Evolutionary conservation across 2,888 invertebrate genomes (phyloP).

Genomic region (Morpho achilles): DNA sequence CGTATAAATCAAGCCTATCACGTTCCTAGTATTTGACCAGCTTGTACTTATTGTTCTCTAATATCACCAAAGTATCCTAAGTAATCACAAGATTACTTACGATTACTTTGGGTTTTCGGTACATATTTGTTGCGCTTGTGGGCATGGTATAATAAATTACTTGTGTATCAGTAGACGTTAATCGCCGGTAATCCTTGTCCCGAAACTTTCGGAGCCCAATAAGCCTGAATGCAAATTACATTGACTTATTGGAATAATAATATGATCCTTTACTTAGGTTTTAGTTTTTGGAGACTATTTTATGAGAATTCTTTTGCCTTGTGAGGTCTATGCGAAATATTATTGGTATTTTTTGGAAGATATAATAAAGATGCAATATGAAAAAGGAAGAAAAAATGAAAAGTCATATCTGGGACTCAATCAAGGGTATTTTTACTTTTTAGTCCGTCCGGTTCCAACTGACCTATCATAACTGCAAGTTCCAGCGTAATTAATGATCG

Average conservation of each 20-base stretch:
- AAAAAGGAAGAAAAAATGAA: too few species aligned
- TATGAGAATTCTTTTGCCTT: too few species aligned
- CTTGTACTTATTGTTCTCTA: not conserved
- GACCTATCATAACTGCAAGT: too few species aligned
- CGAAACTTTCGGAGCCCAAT: constrained; percentile 9
- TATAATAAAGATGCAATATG: too few species aligned
- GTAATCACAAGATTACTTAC: constrained; percentile 6
- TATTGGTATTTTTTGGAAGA: too few species aligned
- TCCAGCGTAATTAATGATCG: too few species aligned
- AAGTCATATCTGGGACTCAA: too few species aligned
- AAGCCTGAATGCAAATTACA: constrained; percentile 27
- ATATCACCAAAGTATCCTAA: constrained; percentile 1
- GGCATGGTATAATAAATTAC: not conserved
- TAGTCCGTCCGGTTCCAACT: too few species aligned
- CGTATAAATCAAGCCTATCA: too few species aligned
- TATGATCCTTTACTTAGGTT: not conserved
- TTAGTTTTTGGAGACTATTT: not conserved
- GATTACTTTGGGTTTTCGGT: not conserved
- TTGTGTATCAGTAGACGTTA: not conserved
- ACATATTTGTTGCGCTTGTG: not conserved
- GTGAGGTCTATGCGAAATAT: too few species aligned
- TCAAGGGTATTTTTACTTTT: too few species aligned
- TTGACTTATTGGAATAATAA: constrained; percentile 8
- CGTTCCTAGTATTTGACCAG: not conserved
- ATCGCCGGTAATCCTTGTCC: constrained; percentile 10